phyloP scores from a whole-genome alignment of 2,113 vertebrate species.

The Rhizomys pruinosus region DNA sequence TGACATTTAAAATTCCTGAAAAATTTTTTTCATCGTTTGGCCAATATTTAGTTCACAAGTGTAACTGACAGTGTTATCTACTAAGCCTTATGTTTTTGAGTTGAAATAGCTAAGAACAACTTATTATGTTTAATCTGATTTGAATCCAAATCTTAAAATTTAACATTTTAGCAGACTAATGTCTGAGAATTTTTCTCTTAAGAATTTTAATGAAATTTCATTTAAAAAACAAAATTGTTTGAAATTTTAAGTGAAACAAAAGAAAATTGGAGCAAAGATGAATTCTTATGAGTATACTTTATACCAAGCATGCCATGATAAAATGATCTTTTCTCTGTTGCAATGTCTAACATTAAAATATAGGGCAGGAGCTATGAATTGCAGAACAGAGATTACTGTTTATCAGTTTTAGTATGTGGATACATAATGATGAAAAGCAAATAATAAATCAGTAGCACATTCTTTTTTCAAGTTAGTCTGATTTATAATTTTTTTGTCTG shows the following conservation, averaged over 20 bases:
- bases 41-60: conserved; percentile 41
- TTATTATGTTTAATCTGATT: conserved; percentile 25
- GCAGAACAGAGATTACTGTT: conserved; percentile 41
- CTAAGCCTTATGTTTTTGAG: conserved; percentile 42
- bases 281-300: background rate
- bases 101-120: conserved; percentile 45
- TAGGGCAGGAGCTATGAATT: background rate
- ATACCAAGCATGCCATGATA: conserved; percentile 44
- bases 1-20: conserved; percentile 45
- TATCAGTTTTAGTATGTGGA: conserved; percentile 39
- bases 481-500: background rate
- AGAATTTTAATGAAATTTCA: conserved; percentile 61
- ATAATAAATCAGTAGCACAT: conserved; percentile 36
- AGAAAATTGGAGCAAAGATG: conserved; percentile 2
- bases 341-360: conserved; percentile 40
- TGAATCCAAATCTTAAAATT: conserved; percentile 16
- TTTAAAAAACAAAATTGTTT: conserved; percentile 41
- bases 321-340: conserved; percentile 19
- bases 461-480: conserved; percentile 48
- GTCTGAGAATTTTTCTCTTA: conserved; percentile 44
- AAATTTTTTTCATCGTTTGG: conserved; percentile 34
- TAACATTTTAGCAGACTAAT: conserved; percentile 11
- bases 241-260: conserved; percentile 39
- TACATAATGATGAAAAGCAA: conserved; percentile 31
- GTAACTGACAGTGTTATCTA: conserved; percentile 21